Evolutionary conservation across 1,140 invertebrate genomes (phyloP).

Genomic region (Acromyrmex echinatior): DNA sequence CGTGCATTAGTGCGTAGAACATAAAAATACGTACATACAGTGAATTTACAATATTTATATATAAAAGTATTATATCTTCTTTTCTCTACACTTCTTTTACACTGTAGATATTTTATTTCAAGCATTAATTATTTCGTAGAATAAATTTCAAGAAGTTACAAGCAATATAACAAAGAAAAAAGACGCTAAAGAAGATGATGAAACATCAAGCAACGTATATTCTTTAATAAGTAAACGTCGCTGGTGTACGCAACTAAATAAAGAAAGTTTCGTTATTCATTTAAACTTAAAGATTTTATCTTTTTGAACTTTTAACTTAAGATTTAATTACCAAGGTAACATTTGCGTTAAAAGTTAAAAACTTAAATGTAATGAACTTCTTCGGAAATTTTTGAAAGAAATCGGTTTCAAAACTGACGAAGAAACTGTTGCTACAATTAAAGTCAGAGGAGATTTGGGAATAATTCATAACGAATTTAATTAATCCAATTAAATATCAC

Average conservation of each 20-base stretch:
- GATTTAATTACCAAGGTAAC: slow-evolving; percentile 11
- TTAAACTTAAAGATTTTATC: slow-evolving; percentile 7
- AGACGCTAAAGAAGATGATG: neutral
- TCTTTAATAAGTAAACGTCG: neutral
- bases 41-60: neutral
- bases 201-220: neutral
- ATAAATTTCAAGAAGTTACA: neutral
- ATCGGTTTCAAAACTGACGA: neutral
- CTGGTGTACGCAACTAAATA: neutral
- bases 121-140: neutral
- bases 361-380: neutral
- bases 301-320: slow-evolving; percentile 16
- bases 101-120: neutral
- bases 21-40: slow-evolving; percentile 19
- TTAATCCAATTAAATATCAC: neutral
- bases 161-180: neutral
- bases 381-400: neutral
- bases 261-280: neutral
- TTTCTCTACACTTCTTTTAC: neutral
- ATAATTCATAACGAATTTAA: slow-evolving; percentile 7
- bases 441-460: neutral
- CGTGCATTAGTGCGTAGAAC: neutral
- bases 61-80: too few species aligned
- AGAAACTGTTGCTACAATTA: neutral
- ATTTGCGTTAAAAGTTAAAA: neutral